These are phyloP conservation scores for Malacosoma neustria DNA, from an alignment of 2,888 invertebrate genomes.

Conservation along the genomic window DNA sequence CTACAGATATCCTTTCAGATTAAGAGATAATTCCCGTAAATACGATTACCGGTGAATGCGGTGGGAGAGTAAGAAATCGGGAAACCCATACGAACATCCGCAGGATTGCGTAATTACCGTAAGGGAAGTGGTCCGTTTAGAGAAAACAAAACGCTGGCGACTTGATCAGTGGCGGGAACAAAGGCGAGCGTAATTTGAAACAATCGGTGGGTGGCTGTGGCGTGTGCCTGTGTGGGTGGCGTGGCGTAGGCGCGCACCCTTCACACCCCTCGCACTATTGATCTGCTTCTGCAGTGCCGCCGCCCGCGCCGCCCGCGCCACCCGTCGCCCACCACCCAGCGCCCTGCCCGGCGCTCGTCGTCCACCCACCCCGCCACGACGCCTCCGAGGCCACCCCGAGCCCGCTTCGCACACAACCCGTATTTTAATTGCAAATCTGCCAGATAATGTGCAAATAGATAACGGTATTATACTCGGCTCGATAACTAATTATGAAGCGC, in stretches of 20 bases:
- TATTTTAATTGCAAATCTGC: conserved; percentile 75
- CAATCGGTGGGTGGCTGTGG: conserved; percentile 45
- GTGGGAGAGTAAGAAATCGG: conserved; percentile 32
- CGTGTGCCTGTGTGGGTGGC: conserved; percentile 43
- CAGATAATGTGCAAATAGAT: conserved; percentile 74
- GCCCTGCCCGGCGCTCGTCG: conserved; percentile 22
- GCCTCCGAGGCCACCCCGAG: conserved; percentile 29
- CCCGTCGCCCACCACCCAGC: conserved; percentile 20
- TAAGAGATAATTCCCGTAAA: conserved; percentile 25
- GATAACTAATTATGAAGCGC: conserved; percentile 63
- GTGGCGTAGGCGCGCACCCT: conserved; percentile 60
- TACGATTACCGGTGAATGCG: conserved; percentile 31
- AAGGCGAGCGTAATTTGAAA: conserved; percentile 72
- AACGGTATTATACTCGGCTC: conserved; percentile 67
- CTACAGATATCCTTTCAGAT: conserved; percentile 14
- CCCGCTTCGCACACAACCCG: conserved; percentile 43
- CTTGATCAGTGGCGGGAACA: conserved; percentile 69
- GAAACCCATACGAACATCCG: conserved; percentile 48
- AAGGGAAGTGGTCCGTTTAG: conserved; percentile 67
- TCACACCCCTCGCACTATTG: conserved; percentile 70
- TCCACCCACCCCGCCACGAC: conserved; percentile 28
- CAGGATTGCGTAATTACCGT: conserved; percentile 69
- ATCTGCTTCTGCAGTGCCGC: conserved; percentile 64
- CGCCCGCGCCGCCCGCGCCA: conserved; percentile 28
- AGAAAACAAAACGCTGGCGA: conserved; percentile 66